These are phyloP conservation scores for Mormyrus proboscirostris DNA, from an alignment of 2,797 vertebrate species.

Conservation along the genomic window DNA sequence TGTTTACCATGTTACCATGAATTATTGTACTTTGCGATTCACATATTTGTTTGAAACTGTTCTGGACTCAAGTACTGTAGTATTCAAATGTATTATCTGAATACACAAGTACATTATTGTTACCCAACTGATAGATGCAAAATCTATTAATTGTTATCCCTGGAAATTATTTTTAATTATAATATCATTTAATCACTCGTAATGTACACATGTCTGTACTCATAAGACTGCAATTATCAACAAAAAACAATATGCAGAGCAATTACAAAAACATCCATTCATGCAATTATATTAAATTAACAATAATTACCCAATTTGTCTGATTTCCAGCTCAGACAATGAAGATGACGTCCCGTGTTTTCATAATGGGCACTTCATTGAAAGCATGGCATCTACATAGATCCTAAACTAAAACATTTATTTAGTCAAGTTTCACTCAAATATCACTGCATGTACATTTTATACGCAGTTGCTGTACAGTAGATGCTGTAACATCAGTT, in stretches of 20 bases:
- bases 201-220: conserved; percentile 8
- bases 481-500: background rate
- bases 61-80: background rate
- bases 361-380: background rate
- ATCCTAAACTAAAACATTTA: background rate
- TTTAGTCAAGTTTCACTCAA: background rate
- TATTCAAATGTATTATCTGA: background rate
- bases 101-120: conserved; percentile 1
- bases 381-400: background rate
- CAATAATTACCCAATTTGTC: conserved; percentile 21
- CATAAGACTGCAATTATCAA: conserved; percentile 9
- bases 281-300: conserved; percentile 19
- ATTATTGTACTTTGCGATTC: background rate
- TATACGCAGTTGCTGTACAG: background rate
- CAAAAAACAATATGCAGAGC: background rate
- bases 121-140: background rate
- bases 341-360: background rate
- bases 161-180: background rate
- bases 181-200: conserved; percentile 15
- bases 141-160: background rate
- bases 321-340: background rate
- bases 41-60: background rate
- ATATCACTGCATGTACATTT: background rate
- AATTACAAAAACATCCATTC: conserved; percentile 17
- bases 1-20: background rate